Conservation (phyloP, 2,113 vertebrate species). For the Isurus oxyrinchus region DNA sequence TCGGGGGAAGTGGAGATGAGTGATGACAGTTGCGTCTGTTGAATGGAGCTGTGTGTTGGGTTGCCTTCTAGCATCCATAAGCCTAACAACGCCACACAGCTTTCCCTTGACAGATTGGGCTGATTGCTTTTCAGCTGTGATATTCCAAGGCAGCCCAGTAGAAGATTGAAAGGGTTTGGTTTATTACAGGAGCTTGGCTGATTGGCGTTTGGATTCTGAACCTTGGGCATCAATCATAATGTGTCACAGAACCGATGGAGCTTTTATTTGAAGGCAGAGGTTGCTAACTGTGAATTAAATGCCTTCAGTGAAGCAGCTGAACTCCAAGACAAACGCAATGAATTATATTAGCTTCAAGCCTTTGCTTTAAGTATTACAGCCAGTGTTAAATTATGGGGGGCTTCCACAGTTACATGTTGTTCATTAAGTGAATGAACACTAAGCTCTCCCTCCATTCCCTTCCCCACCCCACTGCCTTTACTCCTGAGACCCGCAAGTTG, state of each 20-base stretch:
- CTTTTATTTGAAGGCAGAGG: not conserved
- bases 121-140: not conserved
- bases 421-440: not conserved
- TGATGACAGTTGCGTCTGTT: not conserved
- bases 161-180: not conserved
- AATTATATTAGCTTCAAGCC: not conserved
- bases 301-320: not conserved
- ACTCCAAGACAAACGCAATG: not conserved
- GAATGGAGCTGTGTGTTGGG: not conserved
- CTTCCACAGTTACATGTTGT: not conserved
- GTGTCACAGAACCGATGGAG: not conserved
- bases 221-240: not conserved
- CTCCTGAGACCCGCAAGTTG: too few species aligned
- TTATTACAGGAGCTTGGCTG: not conserved
- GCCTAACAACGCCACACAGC: too few species aligned
- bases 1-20: not conserved
- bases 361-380: not conserved
- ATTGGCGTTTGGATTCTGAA: not conserved
- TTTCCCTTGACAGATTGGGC: not conserved
- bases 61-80: too few species aligned
- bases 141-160: not conserved
- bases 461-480: too few species aligned
- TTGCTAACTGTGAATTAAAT: not conserved
- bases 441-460: too few species aligned
- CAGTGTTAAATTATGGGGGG: not conserved